These are phyloP conservation scores for Nomada lathburiana DNA, from an alignment of 2,888 invertebrate genomes.

Conservation along the genomic window DNA sequence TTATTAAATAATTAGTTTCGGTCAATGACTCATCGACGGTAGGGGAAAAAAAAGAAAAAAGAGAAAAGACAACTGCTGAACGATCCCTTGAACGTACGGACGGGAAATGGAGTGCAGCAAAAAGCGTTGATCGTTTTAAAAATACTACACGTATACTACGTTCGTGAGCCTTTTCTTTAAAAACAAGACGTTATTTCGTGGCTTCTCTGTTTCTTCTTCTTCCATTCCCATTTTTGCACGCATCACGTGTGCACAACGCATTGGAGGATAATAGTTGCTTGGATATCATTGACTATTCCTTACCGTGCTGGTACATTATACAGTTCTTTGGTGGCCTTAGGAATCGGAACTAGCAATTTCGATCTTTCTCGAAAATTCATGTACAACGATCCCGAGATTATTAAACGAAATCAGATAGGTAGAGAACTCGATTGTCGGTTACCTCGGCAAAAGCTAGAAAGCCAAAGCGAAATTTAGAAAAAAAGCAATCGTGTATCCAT, in stretches of 20 bases:
- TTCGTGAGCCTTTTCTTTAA: slow-evolving; percentile 72
- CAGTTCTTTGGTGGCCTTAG: slow-evolving; percentile 23
- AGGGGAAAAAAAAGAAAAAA: not conserved
- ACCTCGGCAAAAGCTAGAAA: not conserved
- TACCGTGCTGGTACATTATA: slow-evolving; percentile 18
- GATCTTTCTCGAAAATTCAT: not conserved
- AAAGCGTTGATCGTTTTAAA: slow-evolving; percentile 72
- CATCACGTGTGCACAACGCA: slow-evolving; percentile 43
- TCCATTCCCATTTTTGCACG: slow-evolving; percentile 39
- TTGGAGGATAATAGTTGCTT: slow-evolving; percentile 33
- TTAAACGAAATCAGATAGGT: not conserved
- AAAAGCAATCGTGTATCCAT: not conserved
- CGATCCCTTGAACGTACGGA: slow-evolving; percentile 73
- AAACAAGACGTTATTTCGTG: slow-evolving; percentile 9
- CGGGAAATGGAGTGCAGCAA: slow-evolving; percentile 78
- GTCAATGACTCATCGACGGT: slow-evolving; percentile 8
- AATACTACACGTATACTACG: slow-evolving; percentile 57
- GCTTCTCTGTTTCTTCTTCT: slow-evolving; percentile 59
- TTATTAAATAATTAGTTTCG: slow-evolving; percentile 65
- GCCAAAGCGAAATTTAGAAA: slow-evolving; percentile 12
- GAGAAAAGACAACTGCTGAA: slow-evolving; percentile 15
- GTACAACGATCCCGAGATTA: too few relatives aligned
- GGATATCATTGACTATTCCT: slow-evolving; percentile 32
- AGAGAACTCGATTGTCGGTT: not conserved
- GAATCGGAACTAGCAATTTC: not conserved